These are phyloP conservation scores for Dipodomys ordii DNA, from an alignment of 2,113 vertebrate species.

Conservation along the genomic window DNA sequence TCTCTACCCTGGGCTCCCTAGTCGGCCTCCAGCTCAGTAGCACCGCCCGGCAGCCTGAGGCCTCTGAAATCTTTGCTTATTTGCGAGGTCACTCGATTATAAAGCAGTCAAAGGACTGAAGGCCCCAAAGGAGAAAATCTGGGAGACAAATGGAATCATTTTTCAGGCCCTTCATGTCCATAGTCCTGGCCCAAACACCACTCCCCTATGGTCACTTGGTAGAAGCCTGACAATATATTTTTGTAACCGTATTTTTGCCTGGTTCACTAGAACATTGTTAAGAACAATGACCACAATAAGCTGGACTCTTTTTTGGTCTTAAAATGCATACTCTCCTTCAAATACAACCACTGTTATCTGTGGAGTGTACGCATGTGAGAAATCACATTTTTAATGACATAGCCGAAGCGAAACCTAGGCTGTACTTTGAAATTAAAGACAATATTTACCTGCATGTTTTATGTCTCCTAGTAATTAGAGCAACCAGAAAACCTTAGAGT, in stretches of 20 bases:
- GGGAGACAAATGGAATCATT: neutral
- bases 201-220: neutral
- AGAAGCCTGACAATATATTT: neutral
- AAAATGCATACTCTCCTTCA: neutral
- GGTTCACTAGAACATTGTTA: neutral
- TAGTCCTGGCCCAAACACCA: neutral
- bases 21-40: neutral
- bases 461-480: neutral
- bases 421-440: conserved; percentile 7
- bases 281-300: neutral
- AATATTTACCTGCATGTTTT: neutral
- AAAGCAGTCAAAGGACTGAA: neutral
- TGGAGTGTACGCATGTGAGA: neutral
- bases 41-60: neutral
- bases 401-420: conserved; percentile 20
- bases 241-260: neutral
- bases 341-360: conserved; percentile 12
- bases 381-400: neutral
- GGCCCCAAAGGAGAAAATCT: conserved; percentile 28
- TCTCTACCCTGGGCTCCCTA: neutral
- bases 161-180: neutral
- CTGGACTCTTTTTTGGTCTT: neutral
- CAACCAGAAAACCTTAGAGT: neutral
- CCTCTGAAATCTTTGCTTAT: neutral
- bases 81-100: neutral